Base-by-base conservation (phyloP, 2,113 vertebrate genomes). In the Callopanchax toddi region DNA sequence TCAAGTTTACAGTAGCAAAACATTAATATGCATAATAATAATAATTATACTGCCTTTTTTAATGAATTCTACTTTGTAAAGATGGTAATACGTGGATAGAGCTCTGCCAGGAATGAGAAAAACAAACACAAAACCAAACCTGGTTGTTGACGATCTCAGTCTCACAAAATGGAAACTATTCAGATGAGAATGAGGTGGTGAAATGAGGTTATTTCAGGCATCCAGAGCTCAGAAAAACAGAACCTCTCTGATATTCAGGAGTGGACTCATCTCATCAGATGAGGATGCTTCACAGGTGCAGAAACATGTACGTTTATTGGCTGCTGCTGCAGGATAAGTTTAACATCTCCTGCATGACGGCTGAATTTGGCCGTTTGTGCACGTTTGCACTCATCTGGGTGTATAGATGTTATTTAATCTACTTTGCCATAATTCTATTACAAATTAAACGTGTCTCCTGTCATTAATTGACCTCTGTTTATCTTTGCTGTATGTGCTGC, bases 101-200 rank as follows among this genome's bases (percentile, higher is more conserved):
- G 6, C n/a, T 29, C 53, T 67, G 34, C 53, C 53, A 56, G 53
- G 6, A 44, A 18, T 23, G 34, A 23, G 11, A 7, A 6, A 15
- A 22, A 50, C 25, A 50, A 23, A 6, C 40, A 2, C 15, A 29
- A 26, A 16, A n/a, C n/a, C n/a, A 32, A 32, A 32, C 29, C 3
- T 11, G 39, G 18, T 9, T 40, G 55, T 13, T 58, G 22, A 58
- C 18, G 11, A 44, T 74, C 58, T 67, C 37, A 36, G 12, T 74
- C 67, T 44, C 12, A 7, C 9, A 68, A 80, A 61, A 67, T 79
- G 65, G 54, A 81, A 75, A 83, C 68, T 45, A 83, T 53, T 49
- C 39, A 75, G 64, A 43, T 8, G 39, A 77, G 57, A 73, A 29
- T n/a, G 66, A 67, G 76, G 37, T 48, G 61, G 60, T 48, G 50